These are phyloP conservation scores for Lanius collurio DNA, from an alignment of 2,113 vertebrate genomes.

Conservation along the genomic window DNA sequence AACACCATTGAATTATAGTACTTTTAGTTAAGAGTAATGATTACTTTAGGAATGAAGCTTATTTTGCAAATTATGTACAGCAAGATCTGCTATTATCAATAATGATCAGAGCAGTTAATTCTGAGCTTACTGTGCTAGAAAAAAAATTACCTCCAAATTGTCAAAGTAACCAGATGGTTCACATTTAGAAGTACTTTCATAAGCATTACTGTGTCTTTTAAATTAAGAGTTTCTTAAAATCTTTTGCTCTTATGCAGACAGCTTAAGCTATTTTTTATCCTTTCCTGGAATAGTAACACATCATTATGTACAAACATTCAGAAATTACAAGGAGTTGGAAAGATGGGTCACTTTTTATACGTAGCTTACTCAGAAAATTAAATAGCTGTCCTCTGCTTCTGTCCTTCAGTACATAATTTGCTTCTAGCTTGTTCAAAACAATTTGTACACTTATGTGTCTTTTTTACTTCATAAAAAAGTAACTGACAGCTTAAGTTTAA, in stretches of 20 bases:
- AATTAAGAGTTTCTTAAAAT: neutral
- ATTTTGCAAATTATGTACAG: neutral
- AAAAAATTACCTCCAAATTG: neutral
- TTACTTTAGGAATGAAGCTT: neutral
- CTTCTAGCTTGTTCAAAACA: neutral
- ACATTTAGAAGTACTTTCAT: neutral
- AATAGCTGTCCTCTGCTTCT: neutral
- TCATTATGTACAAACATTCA: neutral
- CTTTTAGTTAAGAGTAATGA: neutral
- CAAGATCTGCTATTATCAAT: neutral
- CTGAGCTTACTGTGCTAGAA: neutral
- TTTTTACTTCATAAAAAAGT: neutral
- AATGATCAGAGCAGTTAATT: constrained; percentile 3
- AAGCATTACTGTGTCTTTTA: neutral
- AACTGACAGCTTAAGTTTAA: neutral
- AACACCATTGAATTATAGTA: neutral
- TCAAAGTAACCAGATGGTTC: constrained; percentile 22
- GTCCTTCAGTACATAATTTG: neutral
- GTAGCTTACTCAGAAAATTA: neutral
- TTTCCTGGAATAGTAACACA: neutral
- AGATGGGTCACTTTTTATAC: neutral
- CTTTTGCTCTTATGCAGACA: neutral
- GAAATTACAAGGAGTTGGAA: neutral
- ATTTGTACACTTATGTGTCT: neutral
- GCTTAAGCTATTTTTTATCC: neutral